These are phyloP conservation scores for Hydrozoanthus tunicans DNA, from an alignment of 64 coral and sea anemone genomes.

Conservation along the genomic window DNA sequence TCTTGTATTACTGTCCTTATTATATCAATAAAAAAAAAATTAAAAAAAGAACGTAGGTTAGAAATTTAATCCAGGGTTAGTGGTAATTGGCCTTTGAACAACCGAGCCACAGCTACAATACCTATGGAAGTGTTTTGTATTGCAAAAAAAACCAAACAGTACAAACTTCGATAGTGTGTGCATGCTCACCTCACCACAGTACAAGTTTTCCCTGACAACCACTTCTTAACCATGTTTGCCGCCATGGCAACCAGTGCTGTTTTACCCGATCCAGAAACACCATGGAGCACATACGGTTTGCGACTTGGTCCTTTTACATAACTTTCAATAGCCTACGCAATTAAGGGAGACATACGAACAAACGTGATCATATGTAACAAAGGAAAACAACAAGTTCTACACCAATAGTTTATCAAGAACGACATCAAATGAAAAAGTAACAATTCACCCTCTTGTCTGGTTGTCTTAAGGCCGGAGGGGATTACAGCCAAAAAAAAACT, in stretches of 20 bases:
- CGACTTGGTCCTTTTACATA: constrained; percentile 55
- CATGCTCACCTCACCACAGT: constrained; percentile 67
- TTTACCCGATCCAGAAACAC: constrained; percentile 83
- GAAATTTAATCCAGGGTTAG: too few relatives aligned
- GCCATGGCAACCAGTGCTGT: constrained; percentile 81
- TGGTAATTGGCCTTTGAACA: too few relatives aligned
- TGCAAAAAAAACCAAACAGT: background rate
- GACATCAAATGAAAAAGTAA: too few relatives aligned
- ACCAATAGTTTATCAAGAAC: too few relatives aligned
- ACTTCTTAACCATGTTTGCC: constrained; percentile 58
- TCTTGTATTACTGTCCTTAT: too few relatives aligned
- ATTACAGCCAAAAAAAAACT: too few relatives aligned
- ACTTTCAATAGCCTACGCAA: constrained; percentile 54
- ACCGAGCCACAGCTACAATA: too few relatives aligned
- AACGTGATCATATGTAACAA: background rate
- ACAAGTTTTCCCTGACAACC: constrained; percentile 50
- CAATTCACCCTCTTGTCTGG: too few relatives aligned
- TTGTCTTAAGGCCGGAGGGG: too few relatives aligned
- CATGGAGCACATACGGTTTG: constrained; percentile 72
- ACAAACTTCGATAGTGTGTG: background rate
- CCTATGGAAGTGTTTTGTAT: background rate
- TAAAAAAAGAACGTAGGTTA: too few relatives aligned
- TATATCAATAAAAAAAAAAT: too few relatives aligned
- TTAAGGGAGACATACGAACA: background rate
- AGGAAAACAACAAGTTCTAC: background rate